Evolutionary conservation across 2,113 vertebrate genomes (phyloP).

Genomic region (human): DNA sequence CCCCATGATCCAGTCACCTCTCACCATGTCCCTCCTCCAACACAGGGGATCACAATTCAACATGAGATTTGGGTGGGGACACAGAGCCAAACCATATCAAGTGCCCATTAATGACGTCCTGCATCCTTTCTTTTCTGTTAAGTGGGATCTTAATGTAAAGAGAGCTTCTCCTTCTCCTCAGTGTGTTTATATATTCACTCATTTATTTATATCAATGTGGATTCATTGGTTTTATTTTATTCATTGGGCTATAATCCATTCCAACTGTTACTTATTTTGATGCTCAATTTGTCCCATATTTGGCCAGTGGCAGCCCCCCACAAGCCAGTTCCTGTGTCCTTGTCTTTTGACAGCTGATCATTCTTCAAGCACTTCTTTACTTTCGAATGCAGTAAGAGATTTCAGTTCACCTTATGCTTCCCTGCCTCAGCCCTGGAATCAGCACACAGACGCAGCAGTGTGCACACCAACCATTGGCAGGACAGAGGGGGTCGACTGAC

Average conservation of each 20-base stretch:
- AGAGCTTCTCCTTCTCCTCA: not conserved
- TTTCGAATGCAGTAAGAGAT: too few relatives aligned
- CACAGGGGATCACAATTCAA: too few relatives aligned
- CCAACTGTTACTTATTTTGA: rapidly evolving
- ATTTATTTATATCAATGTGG: rapidly evolving
- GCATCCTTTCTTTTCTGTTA: not conserved
- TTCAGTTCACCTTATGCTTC: rapidly evolving
- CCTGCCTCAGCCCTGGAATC: not conserved
- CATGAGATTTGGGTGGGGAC: too few relatives aligned
- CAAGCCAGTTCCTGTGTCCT: rapidly evolving
- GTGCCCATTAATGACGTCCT: rapidly evolving
- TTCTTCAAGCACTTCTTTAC: too few relatives aligned
- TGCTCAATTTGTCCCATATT: not conserved
- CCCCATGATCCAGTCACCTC: too few relatives aligned
- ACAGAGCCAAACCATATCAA: too few relatives aligned
- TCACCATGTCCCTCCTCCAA: too few relatives aligned
- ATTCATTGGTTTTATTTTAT: not conserved
- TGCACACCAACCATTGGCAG: rapidly evolving
- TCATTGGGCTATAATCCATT: not conserved
- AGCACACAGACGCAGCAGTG: rapidly evolving
- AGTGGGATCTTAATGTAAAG: not conserved
- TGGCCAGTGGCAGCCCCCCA: not conserved
- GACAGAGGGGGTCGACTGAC: rapidly evolving
- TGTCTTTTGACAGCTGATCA: too few relatives aligned
- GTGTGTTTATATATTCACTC: not conserved